Base-by-base conservation (phyloP, 2,888 invertebrate genomes). In the Malthinus seriepunctatus region DNA sequence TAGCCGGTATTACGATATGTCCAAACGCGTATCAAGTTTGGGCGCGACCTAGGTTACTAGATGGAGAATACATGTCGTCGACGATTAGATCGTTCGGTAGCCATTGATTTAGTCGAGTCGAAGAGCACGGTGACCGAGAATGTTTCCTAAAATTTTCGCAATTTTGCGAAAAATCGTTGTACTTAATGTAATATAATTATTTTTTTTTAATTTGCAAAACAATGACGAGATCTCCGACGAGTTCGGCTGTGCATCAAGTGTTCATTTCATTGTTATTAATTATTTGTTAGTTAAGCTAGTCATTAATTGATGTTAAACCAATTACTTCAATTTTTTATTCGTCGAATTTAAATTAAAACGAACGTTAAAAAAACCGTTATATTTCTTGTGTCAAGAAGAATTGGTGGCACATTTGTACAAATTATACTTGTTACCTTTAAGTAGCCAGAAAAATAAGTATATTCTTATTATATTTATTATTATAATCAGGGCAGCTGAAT, bases 1-100 rank as follows among this genome's bases (percentile, higher is more conserved):
- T 88, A 61, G 88, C 89, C 23, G 93, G 93, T 4, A 87, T 91
- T 49, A 94, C 95, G n/a, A 88, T 93, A 48, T 88, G 89, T 11
- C 94, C 95, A 0, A 85, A 89, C 70, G 83, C 88, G 1, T 95
- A 91, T 81, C 85, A 87, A 73, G 89, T 94, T 10, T 84, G 84
- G 69, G 82, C 90, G 56, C 79, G 83, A 62, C 81, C 85, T 4
- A 81, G 89, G 37, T 81, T 81, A 1, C 74, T 83, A 71, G 76
- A 76, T 34, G 74, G 78, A 71, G 78, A 78, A 78, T 69, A 65
- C 56, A 66, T 69, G 14, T 67, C 69, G 11, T 72, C 76, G 58
- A 69, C 80, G 70, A 68, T 80, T 65, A 76, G 83, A 73, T 76
- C 81, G 69, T 77, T 82, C 15, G 83, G 83, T 56, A 78, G 82